These are phyloP conservation scores for Achatina immaculata DNA, from an alignment of 1,140 invertebrate genomes.

Conservation along the genomic window DNA sequence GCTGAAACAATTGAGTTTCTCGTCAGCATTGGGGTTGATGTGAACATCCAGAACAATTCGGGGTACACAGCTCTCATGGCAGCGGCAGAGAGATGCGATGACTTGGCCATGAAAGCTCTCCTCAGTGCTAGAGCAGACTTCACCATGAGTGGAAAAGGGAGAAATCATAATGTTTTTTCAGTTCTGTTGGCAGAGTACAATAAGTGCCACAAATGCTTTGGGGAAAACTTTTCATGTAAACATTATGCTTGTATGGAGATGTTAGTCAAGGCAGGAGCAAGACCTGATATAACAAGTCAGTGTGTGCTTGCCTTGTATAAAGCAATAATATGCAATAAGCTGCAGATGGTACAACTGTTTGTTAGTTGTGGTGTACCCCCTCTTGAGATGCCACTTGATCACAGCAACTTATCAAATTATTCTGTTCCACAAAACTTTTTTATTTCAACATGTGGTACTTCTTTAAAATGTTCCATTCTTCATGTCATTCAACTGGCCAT, in stretches of 20 bases:
- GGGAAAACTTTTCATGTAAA: background rate
- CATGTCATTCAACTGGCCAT: background rate
- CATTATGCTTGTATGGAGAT: background rate
- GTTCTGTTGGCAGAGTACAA: background rate
- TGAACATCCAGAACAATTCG: slow-evolving; percentile 1
- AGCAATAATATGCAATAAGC: background rate
- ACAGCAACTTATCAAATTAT: background rate
- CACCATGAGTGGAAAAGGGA: background rate
- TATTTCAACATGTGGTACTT: background rate
- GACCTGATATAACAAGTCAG: background rate
- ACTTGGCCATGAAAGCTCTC: slow-evolving; percentile 1
- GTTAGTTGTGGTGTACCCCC: slow-evolving; percentile 10
- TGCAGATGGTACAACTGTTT: background rate
- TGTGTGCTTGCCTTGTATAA: background rate
- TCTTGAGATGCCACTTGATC: background rate
- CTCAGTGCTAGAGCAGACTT: background rate
- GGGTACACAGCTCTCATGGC: background rate
- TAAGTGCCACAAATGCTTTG: background rate
- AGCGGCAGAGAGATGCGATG: background rate
- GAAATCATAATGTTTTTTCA: background rate
- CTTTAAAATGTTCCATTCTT: background rate
- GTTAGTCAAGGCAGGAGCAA: background rate
- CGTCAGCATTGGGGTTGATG: background rate
- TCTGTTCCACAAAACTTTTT: background rate
- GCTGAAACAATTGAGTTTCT: background rate